phyloP scores from a whole-genome alignment of 2,797 vertebrate species.

The Eidolon dupreanum region DNA sequence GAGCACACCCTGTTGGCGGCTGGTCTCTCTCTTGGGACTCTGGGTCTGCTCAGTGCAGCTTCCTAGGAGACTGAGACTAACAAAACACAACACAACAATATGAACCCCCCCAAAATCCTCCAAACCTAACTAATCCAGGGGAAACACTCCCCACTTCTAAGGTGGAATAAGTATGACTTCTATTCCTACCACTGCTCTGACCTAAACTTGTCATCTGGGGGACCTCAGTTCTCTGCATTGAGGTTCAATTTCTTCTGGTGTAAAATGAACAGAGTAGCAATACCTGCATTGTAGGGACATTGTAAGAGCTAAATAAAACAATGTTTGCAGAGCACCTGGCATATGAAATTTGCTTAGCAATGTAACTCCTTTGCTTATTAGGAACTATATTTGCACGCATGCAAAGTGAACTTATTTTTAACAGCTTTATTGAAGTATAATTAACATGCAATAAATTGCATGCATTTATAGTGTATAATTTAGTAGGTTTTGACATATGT shows the following conservation, averaged over 20 bases:
- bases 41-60: neutral
- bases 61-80: neutral
- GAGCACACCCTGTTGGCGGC: neutral
- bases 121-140: neutral
- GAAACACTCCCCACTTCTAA: neutral
- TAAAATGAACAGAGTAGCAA: neutral
- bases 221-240: neutral
- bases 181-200: neutral
- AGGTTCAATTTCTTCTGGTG: neutral
- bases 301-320: neutral
- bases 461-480: neutral
- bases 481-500: neutral
- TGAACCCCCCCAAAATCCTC: neutral
- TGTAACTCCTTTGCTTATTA: neutral
- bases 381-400: neutral
- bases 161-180: neutral
- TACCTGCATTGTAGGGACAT: neutral
- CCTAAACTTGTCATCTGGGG: neutral
- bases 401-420: neutral
- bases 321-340: neutral
- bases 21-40: neutral
- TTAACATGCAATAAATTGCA: neutral
- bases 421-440: neutral
- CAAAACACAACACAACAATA: neutral
- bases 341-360: constrained; percentile 10